Evolutionary conservation across 1,140 invertebrate species (phyloP).

Genomic region (Penaeus vannamei): DNA sequence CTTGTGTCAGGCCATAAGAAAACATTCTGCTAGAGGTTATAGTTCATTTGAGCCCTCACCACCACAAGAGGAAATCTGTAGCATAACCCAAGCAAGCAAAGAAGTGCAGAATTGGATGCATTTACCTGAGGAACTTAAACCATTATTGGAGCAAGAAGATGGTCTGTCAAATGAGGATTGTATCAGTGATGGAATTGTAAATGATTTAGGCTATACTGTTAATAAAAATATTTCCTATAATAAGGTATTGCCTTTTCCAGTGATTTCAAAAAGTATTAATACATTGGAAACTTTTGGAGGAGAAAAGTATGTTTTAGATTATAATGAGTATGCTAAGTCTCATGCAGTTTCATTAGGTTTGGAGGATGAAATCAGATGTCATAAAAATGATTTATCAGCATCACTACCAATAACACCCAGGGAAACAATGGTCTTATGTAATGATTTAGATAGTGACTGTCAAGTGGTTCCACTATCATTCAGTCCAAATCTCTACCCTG

Average conservation of each 20-base stretch:
- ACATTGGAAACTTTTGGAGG: conserved; percentile 38
- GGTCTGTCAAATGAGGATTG: background rate
- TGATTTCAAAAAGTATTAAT: conserved; percentile 20
- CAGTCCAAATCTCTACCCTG: conserved; percentile 58
- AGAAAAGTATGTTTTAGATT: conserved; percentile 50
- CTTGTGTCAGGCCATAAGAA: conserved; percentile 39
- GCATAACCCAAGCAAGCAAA: background rate
- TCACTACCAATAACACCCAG: conserved; percentile 13
- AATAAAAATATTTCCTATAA: conserved; percentile 56
- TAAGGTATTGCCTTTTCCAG: conserved; percentile 55
- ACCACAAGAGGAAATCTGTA: conserved; percentile 26
- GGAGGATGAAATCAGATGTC: conserved; percentile 12
- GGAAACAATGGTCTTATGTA: conserved; percentile 57
- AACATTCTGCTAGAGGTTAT: conserved; percentile 44
- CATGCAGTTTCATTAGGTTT: conserved; percentile 39
- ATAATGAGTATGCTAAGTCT: conserved; percentile 44
- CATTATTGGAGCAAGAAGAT: conserved; percentile 22
- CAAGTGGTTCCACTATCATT: conserved; percentile 57
- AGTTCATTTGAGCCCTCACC: conserved; percentile 50
- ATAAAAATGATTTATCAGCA: conserved; percentile 1
- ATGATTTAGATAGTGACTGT: conserved; percentile 59
- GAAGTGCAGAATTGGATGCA: background rate
- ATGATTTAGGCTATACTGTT: conserved; percentile 39
- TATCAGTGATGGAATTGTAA: conserved; percentile 20
- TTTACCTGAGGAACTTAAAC: conserved; percentile 35